Conservation (phyloP, 35 echinoderm and acorn worm species). For the Apostichopus californicus region DNA sequence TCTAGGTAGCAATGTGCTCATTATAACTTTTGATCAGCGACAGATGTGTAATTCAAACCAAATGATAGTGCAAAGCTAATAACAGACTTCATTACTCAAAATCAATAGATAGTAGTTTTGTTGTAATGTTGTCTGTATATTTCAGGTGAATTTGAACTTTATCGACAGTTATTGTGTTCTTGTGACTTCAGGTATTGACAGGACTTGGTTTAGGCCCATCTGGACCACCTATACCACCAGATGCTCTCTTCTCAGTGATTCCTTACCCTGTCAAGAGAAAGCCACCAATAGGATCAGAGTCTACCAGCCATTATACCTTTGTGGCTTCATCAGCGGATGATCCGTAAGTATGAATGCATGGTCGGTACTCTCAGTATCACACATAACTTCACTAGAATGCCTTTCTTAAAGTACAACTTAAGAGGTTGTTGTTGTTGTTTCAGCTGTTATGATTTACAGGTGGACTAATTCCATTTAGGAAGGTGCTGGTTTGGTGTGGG, state of each 20-base stretch:
- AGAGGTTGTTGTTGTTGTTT: background rate
- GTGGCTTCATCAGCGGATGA: constrained; percentile 94
- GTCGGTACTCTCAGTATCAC: background rate
- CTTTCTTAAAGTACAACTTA: background rate
- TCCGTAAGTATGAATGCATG: constrained; percentile 73
- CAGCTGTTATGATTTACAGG: background rate
- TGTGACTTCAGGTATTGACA: constrained; percentile 66
- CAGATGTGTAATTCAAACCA: too few relatives aligned
- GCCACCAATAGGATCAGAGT: constrained; percentile 79
- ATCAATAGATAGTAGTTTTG: too few relatives aligned
- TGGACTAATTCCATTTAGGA: background rate
- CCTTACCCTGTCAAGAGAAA: constrained; percentile 96
- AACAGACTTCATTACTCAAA: too few relatives aligned
- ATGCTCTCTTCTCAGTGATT: constrained; percentile 88
- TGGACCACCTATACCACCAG: constrained; percentile 93
- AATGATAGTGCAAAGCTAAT: too few relatives aligned
- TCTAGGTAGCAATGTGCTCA: too few relatives aligned
- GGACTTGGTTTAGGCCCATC: constrained; percentile 87
- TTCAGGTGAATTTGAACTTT: too few relatives aligned
- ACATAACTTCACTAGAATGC: background rate
- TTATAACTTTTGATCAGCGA: too few relatives aligned
- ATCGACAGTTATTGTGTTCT: background rate
- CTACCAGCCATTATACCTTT: constrained; percentile 81
- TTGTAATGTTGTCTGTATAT: too few relatives aligned
- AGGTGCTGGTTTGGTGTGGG: background rate